These are phyloP conservation scores for Lepidocyrtinus sp. DNA, from an alignment of 2,888 invertebrate genomes.

Conservation along the genomic window DNA sequence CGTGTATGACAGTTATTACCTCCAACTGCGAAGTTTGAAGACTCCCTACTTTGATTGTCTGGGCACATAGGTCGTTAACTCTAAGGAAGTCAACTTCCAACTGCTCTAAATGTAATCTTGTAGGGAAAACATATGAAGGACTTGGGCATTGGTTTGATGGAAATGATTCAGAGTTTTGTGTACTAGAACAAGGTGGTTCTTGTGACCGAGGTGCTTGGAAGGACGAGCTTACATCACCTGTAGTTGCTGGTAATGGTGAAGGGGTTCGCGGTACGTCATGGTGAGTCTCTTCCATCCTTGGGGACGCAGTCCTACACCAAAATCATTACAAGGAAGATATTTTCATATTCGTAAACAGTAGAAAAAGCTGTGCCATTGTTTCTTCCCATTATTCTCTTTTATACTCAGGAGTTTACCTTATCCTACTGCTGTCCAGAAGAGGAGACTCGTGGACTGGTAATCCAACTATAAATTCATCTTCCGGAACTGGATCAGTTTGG, in stretches of 20 bases:
- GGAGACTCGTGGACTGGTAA: constrained; percentile 37
- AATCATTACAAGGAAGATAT: neutral
- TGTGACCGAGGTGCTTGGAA: constrained; percentile 49
- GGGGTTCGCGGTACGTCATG: neutral
- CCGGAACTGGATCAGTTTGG: constrained; percentile 86
- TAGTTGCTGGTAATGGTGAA: constrained; percentile 25
- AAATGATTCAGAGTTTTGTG: constrained; percentile 10
- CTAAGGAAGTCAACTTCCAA: constrained; percentile 69
- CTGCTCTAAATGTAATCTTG: constrained; percentile 66
- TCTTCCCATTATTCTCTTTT: no score
- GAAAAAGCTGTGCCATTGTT: no score
- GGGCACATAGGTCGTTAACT: constrained; percentile 68
- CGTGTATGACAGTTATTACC: no score
- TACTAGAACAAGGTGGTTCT: constrained; percentile 29
- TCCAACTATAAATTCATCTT: constrained; percentile 76
- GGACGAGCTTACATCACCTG: constrained; percentile 60
- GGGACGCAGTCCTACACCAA: constrained; percentile 61
- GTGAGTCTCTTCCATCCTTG: constrained; percentile 51
- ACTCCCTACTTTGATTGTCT: constrained; percentile 63
- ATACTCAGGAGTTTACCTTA: constrained; percentile 41
- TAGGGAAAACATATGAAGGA: constrained; percentile 63
- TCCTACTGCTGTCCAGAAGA: constrained; percentile 53
- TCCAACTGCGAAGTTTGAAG: constrained; percentile 65
- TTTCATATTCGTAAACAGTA: neutral
- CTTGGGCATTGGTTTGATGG: constrained; percentile 36